Conservation (phyloP, 2,797 vertebrate genomes). For the Chrosomus eos region DNA sequence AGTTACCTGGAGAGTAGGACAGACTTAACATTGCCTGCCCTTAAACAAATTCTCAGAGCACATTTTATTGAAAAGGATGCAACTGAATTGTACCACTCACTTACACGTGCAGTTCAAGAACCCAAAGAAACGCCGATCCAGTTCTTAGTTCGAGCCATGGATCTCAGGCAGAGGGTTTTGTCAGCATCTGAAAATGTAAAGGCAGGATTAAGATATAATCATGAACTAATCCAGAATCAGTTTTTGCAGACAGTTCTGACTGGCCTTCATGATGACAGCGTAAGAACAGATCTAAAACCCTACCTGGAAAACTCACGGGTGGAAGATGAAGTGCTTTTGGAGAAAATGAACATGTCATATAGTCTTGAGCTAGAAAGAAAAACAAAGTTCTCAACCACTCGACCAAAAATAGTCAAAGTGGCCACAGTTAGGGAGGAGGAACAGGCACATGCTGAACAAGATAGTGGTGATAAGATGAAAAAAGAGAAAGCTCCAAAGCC, state of each 20-base stretch:
- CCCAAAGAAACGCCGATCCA: too few species aligned
- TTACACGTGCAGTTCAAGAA: too few species aligned
- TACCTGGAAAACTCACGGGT: neutral
- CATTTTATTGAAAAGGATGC: too few species aligned
- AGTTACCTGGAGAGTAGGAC: too few species aligned
- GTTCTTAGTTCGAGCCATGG: too few species aligned
- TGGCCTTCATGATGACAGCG: neutral
- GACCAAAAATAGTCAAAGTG: neutral
- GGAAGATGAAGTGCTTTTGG: constrained; percentile 15
- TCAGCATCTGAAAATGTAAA: too few species aligned
- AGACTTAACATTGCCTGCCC: too few species aligned
- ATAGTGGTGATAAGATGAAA: neutral
- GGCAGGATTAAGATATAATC: too few species aligned
- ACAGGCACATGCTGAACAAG: neutral
- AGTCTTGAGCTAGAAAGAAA: neutral
- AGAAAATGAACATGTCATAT: constrained; percentile 30
- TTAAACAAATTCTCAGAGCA: too few species aligned
- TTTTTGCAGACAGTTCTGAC: neutral
- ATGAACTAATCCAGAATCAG: too few species aligned
- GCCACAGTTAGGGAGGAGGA: neutral
- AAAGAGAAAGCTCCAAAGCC: neutral
- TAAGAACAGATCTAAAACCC: neutral
- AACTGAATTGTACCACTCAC: too few species aligned
- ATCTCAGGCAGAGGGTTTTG: too few species aligned
- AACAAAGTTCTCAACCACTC: neutral